These are phyloP conservation scores for Cryptotis parvus DNA, from an alignment of 2,113 vertebrate species.

Conservation along the genomic window DNA sequence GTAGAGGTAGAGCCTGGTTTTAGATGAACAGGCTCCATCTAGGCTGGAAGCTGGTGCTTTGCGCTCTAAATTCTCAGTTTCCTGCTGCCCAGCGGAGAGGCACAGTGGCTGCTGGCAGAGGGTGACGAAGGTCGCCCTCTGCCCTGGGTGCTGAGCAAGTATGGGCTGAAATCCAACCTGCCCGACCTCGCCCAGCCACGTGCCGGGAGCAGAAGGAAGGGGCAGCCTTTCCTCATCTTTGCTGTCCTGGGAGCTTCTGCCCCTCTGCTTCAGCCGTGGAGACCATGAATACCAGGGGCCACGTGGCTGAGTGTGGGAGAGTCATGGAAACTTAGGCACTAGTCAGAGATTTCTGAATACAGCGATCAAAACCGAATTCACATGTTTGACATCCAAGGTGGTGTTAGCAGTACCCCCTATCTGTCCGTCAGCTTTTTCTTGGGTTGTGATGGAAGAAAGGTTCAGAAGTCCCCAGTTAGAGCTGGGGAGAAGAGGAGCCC, in stretches of 20 bases:
- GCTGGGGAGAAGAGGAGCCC: too few relatives aligned
- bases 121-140: not conserved
- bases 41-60: not conserved
- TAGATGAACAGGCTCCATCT: not conserved
- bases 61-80: not conserved
- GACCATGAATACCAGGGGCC: too few relatives aligned
- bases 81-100: constrained; percentile 7
- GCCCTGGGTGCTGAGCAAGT: not conserved
- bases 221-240: not conserved
- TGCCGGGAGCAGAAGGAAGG: not conserved
- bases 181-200: not conserved
- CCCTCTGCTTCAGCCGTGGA: too few relatives aligned
- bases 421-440: too few relatives aligned
- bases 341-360: too few relatives aligned
- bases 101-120: not conserved
- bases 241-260: not conserved
- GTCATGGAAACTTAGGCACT: too few relatives aligned
- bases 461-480: too few relatives aligned
- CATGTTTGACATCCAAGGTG: too few relatives aligned
- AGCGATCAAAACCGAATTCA: too few relatives aligned
- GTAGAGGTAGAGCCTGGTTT: constrained; percentile 8
- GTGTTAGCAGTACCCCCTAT: too few relatives aligned
- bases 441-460: too few relatives aligned
- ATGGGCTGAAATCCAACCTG: not conserved
- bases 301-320: too few relatives aligned